A percentile compares a stretch with the other conserved stretches of the same genome.
These are phyloP conservation scores for Ischnura elegans DNA, from an alignment of 2,888 invertebrate genomes.

Conservation along the genomic window DNA sequence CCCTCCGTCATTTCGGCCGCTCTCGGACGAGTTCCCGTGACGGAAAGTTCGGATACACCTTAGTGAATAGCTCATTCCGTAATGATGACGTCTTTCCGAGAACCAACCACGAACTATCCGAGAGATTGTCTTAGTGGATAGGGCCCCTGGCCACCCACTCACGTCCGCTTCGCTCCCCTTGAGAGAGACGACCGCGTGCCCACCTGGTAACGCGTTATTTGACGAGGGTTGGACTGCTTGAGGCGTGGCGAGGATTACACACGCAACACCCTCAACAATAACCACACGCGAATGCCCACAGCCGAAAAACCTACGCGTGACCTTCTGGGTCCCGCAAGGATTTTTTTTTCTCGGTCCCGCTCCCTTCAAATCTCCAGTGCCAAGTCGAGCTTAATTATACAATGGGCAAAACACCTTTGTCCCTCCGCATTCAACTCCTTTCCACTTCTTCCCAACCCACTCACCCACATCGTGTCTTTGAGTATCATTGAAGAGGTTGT, in stretches of 20 bases:
- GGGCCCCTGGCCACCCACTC: neutral
- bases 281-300: slow-evolving; percentile 10
- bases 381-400: neutral
- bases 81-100: too few relatives aligned
- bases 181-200: neutral
- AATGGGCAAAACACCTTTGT: neutral
- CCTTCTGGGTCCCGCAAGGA: slow-evolving; percentile 20
- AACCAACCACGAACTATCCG: too few relatives aligned
- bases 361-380: neutral
- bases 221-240: neutral
- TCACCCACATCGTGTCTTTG: neutral
- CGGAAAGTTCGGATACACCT: too few relatives aligned
- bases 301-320: slow-evolving; percentile 31
- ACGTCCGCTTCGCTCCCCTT: neutral
- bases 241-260: neutral
- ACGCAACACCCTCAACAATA: slow-evolving; percentile 15
- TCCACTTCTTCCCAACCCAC: neutral
- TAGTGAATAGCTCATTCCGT: too few relatives aligned
- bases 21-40: too few relatives aligned
- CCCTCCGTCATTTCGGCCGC: too few relatives aligned
- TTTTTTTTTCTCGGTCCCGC: neutral
- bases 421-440: neutral
- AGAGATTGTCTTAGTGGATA: too few relatives aligned
- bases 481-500: slow-evolving; percentile 31
- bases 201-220: neutral